Base-by-base conservation (phyloP, 2,888 invertebrate genomes). In the Patella depressa region DNA sequence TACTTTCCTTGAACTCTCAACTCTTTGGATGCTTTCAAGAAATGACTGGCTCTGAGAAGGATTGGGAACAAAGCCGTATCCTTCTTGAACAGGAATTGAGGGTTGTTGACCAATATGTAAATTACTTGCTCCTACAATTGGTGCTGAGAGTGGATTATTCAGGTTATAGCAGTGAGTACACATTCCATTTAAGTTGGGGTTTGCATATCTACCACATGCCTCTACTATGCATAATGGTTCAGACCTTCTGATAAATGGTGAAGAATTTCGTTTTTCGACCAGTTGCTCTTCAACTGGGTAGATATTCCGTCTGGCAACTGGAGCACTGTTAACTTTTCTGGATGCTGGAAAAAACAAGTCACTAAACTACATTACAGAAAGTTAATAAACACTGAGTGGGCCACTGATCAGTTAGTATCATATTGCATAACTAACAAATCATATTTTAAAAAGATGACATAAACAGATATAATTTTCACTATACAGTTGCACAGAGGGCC, bases 131-230 rank as follows among this genome's bases (percentile, higher is more conserved):
- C 45, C 45, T 9, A 45, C 45, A 45, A 45, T 45, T 9, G 45
- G 45, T 45, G 45, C 45, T 45, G 45, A 45, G 9, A 45, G 9
- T 45, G 45, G 45, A 9, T 45, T 9, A 45, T 45, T 45, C 45
- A 45, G 45, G 34, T 78, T 70, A 55, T 81, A 85, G 76, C 84
- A 84, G 54, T 78, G 71, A 0, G 82, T 82, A 76, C 86, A 86
- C 9, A 83, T 54, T 29, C 80, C 77, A 4, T 53, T 57, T 78
- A 84, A 83, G 11, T 55, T 78, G 3, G 84, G 83, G 71, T 86
- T 85, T 3, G 84, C 85, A 74, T 79, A 86, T 73, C 81, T 76
- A 54, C 80, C 77, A 54, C 86, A 86, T 55, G 77, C 79, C 53
- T 74, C 19, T 4, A 24, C 19, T 24, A 19, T 24, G 72, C 74